Evolutionary conservation across 2,113 vertebrate species (phyloP).

Genomic region (Rhinogobius similis): DNA sequence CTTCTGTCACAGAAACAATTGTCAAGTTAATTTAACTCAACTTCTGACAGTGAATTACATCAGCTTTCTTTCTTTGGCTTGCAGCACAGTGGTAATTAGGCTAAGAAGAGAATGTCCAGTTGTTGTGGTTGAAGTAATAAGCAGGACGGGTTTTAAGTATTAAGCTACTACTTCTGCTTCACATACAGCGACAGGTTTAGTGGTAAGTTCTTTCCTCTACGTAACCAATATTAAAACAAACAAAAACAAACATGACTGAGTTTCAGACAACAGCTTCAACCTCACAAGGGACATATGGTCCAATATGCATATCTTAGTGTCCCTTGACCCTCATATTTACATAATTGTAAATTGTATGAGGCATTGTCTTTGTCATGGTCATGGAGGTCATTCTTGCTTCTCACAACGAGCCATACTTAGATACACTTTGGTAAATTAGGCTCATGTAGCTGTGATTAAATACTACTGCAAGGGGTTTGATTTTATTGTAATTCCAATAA

Average conservation of each 20-base stretch:
- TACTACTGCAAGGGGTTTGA: background rate
- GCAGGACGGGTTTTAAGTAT: background rate
- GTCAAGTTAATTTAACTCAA: background rate
- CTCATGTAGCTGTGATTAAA: background rate
- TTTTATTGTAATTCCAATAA: no score
- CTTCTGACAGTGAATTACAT: background rate
- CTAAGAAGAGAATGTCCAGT: background rate
- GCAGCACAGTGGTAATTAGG: background rate
- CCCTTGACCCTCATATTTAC: background rate
- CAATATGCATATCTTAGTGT: background rate
- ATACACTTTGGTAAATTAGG: no score
- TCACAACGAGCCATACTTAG: background rate
- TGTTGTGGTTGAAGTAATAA: background rate
- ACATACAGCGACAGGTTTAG: background rate
- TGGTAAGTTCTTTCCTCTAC: background rate
- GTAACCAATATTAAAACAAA: background rate
- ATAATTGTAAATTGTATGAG: background rate
- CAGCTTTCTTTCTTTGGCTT: background rate
- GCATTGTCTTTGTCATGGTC: background rate
- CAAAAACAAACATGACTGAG: background rate
- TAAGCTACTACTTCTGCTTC: background rate
- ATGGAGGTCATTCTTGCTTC: background rate
- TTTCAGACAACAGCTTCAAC: background rate
- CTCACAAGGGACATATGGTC: background rate
- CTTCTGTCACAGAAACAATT: constrained; percentile 1